phyloP scores from a whole-genome alignment of 2,113 vertebrate species.

The Loxodonta africana region DNA sequence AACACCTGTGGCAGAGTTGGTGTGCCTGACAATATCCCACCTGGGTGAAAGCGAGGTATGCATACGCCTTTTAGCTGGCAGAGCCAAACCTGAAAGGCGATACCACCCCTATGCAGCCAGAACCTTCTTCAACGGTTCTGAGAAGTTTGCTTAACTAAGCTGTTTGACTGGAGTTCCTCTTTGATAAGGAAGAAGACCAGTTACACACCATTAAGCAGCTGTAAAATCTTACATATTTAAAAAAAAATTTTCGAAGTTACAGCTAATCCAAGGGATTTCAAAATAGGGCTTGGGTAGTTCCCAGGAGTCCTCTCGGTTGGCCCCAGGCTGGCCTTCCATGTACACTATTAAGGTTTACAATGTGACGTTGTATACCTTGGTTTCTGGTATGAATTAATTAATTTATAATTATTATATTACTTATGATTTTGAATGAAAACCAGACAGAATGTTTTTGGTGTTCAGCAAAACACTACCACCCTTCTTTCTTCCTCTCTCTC shows the following conservation, averaged over 20 bases:
- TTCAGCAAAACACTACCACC: neutral
- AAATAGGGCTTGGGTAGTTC: neutral
- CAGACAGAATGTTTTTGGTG: neutral
- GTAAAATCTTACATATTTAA: too few relatives aligned
- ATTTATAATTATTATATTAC: neutral
- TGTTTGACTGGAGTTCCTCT: neutral
- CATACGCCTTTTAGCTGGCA: neutral
- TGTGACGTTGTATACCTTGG: neutral
- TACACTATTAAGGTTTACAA: neutral
- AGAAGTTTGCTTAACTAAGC: neutral
- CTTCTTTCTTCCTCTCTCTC: neutral
- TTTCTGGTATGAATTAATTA: constrained; percentile 21
- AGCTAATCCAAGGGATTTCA: neutral
- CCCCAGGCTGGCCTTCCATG: neutral
- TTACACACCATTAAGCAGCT: neutral
- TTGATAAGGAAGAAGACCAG: neutral
- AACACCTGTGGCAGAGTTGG: neutral
- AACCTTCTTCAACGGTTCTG: neutral
- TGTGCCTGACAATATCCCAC: fast-evolving
- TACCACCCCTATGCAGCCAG: neutral
- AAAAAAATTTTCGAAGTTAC: neutral
- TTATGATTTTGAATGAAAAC: constrained; percentile 18
- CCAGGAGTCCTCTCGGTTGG: too few relatives aligned
- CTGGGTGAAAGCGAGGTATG: neutral
- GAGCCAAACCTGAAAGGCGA: neutral